Conservation (phyloP, 2,888 invertebrate genomes). For the Thymelicus lineola region DNA sequence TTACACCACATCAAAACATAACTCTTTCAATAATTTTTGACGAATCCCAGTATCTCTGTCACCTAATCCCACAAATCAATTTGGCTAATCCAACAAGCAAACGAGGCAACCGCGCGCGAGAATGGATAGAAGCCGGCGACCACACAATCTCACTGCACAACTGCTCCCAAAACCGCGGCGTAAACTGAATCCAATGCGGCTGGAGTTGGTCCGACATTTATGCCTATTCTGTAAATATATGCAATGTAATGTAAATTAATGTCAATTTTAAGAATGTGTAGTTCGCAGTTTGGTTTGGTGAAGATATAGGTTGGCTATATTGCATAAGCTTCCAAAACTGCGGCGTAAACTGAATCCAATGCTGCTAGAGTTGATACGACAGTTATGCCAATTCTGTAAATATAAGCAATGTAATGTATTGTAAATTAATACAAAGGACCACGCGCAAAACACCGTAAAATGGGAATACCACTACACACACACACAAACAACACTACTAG, state of each 20-base stretch:
- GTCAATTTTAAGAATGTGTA: no score
- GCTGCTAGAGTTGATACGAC: neutral
- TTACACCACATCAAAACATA: no score
- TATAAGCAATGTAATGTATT: neutral
- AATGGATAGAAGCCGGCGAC: neutral
- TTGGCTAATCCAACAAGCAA: conserved; percentile 2
- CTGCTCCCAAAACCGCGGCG: conserved; percentile 8
- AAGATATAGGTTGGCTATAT: no score
- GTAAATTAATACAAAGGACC: no score
- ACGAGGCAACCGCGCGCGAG: neutral
- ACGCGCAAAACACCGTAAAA: no score
- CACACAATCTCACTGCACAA: conserved; percentile 6
- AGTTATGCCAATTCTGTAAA: neutral
- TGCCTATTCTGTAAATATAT: neutral
- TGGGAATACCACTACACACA: no score
- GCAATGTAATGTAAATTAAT: neutral
- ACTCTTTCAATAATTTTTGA: no score
- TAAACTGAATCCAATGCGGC: conserved; percentile 2
- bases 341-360: neutral
- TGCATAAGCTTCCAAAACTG: conserved; percentile 1
- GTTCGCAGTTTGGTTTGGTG: no score
- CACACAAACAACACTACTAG: no score
- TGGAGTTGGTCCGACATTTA: neutral
- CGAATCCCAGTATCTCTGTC: neutral
- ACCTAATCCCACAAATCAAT: conserved; percentile 6